phyloP scores from a whole-genome alignment of 37 sponge, comb jelly and placozoan species.

The Corticium candelabrum region DNA sequence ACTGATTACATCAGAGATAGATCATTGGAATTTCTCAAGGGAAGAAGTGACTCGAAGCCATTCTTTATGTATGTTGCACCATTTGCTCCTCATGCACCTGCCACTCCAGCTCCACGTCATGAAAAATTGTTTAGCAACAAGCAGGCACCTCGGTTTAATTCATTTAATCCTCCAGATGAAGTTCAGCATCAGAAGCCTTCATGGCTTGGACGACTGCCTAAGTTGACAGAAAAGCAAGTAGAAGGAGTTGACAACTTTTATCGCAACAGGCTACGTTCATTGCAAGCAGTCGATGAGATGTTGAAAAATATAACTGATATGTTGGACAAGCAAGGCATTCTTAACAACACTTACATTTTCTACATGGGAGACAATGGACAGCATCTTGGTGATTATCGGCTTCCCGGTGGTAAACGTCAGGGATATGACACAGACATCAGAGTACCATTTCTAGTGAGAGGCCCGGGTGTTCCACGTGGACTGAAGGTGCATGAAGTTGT shows the following conservation, averaged over 20 bases:
- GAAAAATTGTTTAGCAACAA: conserved; percentile 34
- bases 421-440: conserved; percentile 56
- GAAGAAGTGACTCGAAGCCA: conserved; percentile 34
- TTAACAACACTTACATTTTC: conserved; percentile 47
- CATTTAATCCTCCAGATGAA: conserved; percentile 41
- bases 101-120: conserved; percentile 45
- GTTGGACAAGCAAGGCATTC: conserved; percentile 20
- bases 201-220: conserved; percentile 43
- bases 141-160: conserved; percentile 43
- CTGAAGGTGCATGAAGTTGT: conserved; percentile 33
- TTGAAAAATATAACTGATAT: conserved; percentile 17
- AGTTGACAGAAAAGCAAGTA: conserved; percentile 18
- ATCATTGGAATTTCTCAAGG: neutral
- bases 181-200: conserved; percentile 54
- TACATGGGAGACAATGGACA: conserved; percentile 73
- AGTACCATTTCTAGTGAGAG: conserved; percentile 52
- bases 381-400: conserved; percentile 50
- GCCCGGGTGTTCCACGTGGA: conserved; percentile 47
- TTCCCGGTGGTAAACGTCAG: conserved; percentile 60
- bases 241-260: conserved; percentile 35
- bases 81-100: conserved; percentile 65
- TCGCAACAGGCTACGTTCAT: conserved; percentile 30
- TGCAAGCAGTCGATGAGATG: conserved; percentile 66
- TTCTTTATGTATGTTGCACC: conserved; percentile 61
- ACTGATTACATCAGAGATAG: conserved; percentile 48